Percentiles rank a stretch among this genome's conserved stretches.
phyloP scores from a whole-genome alignment of 2,888 invertebrate genomes.

The Drosophila acutilabella region DNA sequence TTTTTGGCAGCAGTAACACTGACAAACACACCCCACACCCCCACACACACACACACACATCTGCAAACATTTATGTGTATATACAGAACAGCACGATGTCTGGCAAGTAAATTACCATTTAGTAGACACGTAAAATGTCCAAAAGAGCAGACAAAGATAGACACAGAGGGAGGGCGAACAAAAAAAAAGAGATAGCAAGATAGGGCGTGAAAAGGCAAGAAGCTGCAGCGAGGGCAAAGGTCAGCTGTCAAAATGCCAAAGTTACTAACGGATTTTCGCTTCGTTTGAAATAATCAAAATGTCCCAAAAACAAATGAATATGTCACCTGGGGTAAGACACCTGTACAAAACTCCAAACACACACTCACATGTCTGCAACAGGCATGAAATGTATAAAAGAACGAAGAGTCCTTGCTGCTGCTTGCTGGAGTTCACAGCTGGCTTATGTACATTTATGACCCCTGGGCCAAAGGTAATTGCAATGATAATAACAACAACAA shows the following conservation, averaged over 20 bases:
- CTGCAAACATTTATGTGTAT: not conserved
- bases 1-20: slow-evolving; percentile 57
- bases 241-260: slow-evolving; percentile 57
- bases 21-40: not conserved
- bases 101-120: slow-evolving; percentile 73
- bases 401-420: slow-evolving; percentile 6
- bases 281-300: slow-evolving; percentile 77
- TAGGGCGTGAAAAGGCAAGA: slow-evolving; percentile 3
- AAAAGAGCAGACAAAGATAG: not conserved
- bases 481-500: slow-evolving; percentile 36
- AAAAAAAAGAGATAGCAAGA: slow-evolving; percentile 3
- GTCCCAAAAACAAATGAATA: slow-evolving; percentile 60
- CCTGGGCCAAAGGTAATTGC: slow-evolving; percentile 59
- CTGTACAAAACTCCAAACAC: slow-evolving; percentile 48
- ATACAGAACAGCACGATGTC: slow-evolving; percentile 37
- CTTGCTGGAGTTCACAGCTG: slow-evolving; percentile 4
- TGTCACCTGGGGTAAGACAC: slow-evolving; percentile 67
- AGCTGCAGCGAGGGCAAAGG: not conserved
- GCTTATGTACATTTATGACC: slow-evolving; percentile 11
- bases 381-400: slow-evolving; percentile 27
- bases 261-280: slow-evolving; percentile 57
- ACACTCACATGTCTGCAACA: slow-evolving; percentile 26
- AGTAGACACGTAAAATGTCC: slow-evolving; percentile 16
- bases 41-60: slow-evolving; percentile 17
- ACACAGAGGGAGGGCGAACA: slow-evolving; percentile 4